Evolutionary conservation across 2,113 vertebrate species (phyloP).

Genomic region (Cyphomyrus discorhynchus): DNA sequence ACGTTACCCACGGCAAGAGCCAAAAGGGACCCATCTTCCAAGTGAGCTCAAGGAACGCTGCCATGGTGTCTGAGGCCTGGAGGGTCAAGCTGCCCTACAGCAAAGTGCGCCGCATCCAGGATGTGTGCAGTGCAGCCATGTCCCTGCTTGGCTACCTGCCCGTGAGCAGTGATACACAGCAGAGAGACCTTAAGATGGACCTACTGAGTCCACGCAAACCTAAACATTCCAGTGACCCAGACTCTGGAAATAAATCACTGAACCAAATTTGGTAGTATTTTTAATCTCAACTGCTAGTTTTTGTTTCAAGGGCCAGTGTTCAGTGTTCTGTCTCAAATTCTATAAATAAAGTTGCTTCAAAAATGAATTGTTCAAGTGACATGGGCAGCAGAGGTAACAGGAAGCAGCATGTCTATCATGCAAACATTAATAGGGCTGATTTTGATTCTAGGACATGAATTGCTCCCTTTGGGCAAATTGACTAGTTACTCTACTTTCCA

Average conservation of each 20-base stretch:
- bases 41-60: conserved; percentile 79
- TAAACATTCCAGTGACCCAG: conserved; percentile 74
- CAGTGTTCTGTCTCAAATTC: background rate
- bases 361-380: background rate
- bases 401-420: background rate
- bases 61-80: conserved; percentile 86
- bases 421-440: background rate
- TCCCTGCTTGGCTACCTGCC: conserved; percentile 77
- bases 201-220: conserved; percentile 64
- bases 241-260: conserved; percentile 26
- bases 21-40: conserved; percentile 69
- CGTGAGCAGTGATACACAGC: conserved; percentile 71
- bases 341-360: background rate
- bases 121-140: conserved; percentile 80
- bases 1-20: conserved; percentile 79
- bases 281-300: background rate
- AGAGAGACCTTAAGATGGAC: conserved; percentile 69
- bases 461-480: background rate
- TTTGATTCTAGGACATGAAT: background rate
- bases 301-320: background rate
- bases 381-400: background rate
- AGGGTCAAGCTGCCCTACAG: conserved; percentile 67
- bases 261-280: background rate
- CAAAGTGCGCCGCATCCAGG: conserved; percentile 76
- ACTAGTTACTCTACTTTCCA: background rate